Conservation (phyloP, 2,888 invertebrate species). For the Tinea pellionella region DNA sequence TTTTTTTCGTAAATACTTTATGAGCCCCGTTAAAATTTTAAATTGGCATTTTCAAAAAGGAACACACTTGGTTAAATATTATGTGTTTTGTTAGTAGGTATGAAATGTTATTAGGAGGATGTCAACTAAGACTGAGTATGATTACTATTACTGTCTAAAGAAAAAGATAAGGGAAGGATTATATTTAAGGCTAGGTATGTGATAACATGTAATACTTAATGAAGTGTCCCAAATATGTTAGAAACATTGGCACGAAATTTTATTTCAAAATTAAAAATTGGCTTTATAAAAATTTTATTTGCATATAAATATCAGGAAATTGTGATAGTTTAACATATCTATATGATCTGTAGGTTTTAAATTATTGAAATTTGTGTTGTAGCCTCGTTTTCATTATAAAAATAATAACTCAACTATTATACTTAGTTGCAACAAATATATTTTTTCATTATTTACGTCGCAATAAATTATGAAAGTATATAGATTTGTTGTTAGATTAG, state of each 20-base stretch:
- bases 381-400: background rate
- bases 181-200: background rate
- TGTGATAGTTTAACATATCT: conserved; percentile 3
- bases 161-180: background rate
- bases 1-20: background rate
- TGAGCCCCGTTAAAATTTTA: background rate
- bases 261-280: background rate
- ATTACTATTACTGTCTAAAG: conserved; percentile 1
- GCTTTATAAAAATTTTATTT: background rate
- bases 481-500: too few species aligned
- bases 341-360: background rate
- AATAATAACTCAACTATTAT: too few species aligned
- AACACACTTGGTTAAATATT: conserved; percentile 1
- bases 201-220: conserved; percentile 6
- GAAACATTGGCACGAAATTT: background rate
- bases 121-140: conserved; percentile 5
- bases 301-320: background rate
- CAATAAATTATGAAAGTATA: too few species aligned
- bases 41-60: background rate
- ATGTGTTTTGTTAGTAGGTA: background rate
- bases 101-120: background rate
- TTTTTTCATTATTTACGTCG: too few species aligned
- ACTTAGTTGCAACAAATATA: too few species aligned
- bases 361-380: background rate
- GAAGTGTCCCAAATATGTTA: conserved; percentile 4